These are phyloP conservation scores for Littorina saxatilis DNA, from an alignment of 1,140 invertebrate species.

Conservation along the genomic window DNA sequence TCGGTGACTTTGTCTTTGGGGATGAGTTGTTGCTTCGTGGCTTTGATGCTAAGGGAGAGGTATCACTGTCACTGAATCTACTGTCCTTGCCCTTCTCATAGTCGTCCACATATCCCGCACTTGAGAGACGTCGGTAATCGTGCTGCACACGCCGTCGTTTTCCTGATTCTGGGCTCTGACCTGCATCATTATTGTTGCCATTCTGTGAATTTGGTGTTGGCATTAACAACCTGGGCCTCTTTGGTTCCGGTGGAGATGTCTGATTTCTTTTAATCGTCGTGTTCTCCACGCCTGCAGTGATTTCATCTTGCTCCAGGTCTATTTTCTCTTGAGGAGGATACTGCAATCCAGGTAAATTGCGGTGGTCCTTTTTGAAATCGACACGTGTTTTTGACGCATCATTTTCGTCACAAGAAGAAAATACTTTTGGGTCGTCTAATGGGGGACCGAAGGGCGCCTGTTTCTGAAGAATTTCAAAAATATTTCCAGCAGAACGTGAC, in stretches of 20 bases:
- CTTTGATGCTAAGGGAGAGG: constrained; percentile 50
- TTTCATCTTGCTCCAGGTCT: constrained; percentile 15
- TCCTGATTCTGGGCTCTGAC: constrained; percentile 63
- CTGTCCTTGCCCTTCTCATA: constrained; percentile 67
- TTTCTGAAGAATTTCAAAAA: constrained; percentile 63
- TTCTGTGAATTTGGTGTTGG: constrained; percentile 32
- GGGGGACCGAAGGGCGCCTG: constrained; percentile 43
- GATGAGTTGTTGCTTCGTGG: constrained; percentile 48
- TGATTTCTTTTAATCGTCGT: constrained; percentile 14
- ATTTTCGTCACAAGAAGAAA: constrained; percentile 61
- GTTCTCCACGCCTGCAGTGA: neutral
- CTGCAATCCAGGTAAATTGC: constrained; percentile 73
- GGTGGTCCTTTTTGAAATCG: constrained; percentile 65
- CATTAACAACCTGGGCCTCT: constrained; percentile 54
- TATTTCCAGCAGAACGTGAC: constrained; percentile 54
- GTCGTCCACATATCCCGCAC: constrained; percentile 72
- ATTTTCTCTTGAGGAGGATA: constrained; percentile 22
- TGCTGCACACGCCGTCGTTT: constrained; percentile 69
- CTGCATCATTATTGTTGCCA: constrained; percentile 46
- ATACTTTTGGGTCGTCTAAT: constrained; percentile 36
- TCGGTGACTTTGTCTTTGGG: constrained; percentile 56
- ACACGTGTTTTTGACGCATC: constrained; percentile 44
- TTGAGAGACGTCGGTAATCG: constrained; percentile 71
- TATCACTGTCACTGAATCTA: constrained; percentile 64
- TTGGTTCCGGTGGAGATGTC: constrained; percentile 48